A percentile compares a stretch with the other conserved stretches of the same genome.
Conservation (phyloP, 1,140 invertebrate genomes). For the honey bee (Apis mellifera) region DNA sequence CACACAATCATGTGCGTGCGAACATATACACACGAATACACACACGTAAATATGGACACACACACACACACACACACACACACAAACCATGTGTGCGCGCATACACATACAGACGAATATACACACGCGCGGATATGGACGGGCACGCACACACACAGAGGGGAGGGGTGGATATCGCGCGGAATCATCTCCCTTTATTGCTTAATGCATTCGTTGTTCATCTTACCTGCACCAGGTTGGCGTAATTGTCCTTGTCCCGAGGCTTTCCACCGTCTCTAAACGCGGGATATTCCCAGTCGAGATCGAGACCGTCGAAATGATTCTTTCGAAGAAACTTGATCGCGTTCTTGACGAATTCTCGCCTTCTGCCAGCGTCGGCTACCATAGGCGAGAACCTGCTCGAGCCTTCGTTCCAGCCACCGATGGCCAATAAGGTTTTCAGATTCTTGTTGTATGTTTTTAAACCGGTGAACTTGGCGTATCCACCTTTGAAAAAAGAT, state of each 20-base stretch:
- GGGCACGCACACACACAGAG: too few species aligned
- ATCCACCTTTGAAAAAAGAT: slow-evolving; percentile 86
- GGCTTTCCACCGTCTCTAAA: slow-evolving; percentile 94
- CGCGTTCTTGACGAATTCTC: slow-evolving; percentile 92
- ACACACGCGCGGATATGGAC: too few species aligned
- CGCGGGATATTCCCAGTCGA: slow-evolving; percentile 98
- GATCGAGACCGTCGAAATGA: slow-evolving; percentile 97
- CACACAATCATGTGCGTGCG: too few species aligned
- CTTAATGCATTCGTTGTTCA: not conserved
- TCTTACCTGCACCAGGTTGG: slow-evolving; percentile 89
- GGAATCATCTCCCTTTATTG: too few species aligned
- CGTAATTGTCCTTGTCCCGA: slow-evolving; percentile 94
- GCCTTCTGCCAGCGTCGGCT: slow-evolving; percentile 87
- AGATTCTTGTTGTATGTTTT: slow-evolving; percentile 96
- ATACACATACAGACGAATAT: too few species aligned
- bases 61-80: too few species aligned
- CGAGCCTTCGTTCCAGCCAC: slow-evolving; percentile 98
- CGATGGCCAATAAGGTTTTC: slow-evolving; percentile 96
- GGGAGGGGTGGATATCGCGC: too few species aligned
- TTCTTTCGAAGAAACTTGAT: slow-evolving; percentile 95
- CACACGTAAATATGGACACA: too few species aligned
- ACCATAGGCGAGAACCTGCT: slow-evolving; percentile 94
- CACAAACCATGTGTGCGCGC: too few species aligned
- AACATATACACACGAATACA: too few species aligned
- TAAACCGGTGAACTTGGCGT: slow-evolving; percentile 96